Evolutionary conservation across 2,113 vertebrate species (phyloP), one percentile per base, ranked within the genome.

Genomic region (Lota lota): DNA sequence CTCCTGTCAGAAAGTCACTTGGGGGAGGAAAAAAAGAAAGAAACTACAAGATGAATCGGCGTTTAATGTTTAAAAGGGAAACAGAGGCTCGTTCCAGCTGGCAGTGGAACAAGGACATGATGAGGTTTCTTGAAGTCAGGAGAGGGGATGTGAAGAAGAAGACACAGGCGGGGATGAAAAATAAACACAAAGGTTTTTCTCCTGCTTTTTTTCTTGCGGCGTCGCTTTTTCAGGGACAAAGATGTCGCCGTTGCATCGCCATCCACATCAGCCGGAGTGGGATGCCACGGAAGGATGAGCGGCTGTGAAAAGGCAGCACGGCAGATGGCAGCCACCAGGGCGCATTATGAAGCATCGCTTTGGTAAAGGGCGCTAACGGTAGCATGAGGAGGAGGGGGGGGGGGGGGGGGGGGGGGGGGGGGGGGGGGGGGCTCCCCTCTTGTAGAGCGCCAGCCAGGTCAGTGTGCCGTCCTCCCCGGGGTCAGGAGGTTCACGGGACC

Each of bases 241-340:
- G 28, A 4, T 33, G 28, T 33, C 28, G 1, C 4, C 28, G 28
- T 33, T 33, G 4, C 28, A 33, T 33, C 28, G 2, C 28, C 28
- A 4, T 33, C 28, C 28, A 33, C 28, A 33, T 33, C 24, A 24
- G 24, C 2, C 24, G 24, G 24, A 24, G 24, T 4, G 24, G 24
- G 24, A 24, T 20, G 75, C 82, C 79, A 80, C 64, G 51, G 81
- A 66, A 75, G 51, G 28, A 33, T 33, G 28, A 33, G 28, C 28
- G 7, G 51, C 82, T 84, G 77, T 76, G 84, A 77, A 80, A 36
- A 64, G 76, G 65, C 73, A 72, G 84, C 69, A 70, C 79, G 72
- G 76, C 73, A 80, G 63, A 74, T 57, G 64, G 72, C 72, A 66
- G 77, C 73, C 70, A 76, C 78, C 69, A 70, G 59, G 61, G 58